Evolutionary conservation across 2,797 vertebrate species (phyloP).

Genomic region (Pseudopleuronectes americanus): DNA sequence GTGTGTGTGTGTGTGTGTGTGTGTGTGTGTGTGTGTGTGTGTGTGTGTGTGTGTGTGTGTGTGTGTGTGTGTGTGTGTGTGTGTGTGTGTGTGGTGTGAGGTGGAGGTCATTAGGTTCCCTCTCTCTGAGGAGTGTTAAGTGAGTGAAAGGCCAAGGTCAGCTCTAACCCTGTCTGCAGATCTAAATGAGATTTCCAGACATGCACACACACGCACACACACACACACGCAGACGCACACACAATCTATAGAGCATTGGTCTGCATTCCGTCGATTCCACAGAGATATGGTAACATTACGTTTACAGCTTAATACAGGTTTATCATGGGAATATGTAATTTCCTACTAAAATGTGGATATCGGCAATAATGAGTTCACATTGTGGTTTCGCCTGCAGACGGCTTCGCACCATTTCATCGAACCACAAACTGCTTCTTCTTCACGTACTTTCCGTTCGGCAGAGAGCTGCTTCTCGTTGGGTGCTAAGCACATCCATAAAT

Average conservation of each 20-base stretch:
- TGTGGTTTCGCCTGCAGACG: slow-evolving; percentile 57
- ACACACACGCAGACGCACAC: slow-evolving; percentile 4
- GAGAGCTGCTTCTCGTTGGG: slow-evolving; percentile 27
- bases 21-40: slow-evolving; percentile 29
- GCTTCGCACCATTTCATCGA: slow-evolving; percentile 56
- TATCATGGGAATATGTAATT: slow-evolving; percentile 56
- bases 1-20: not conserved
- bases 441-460: slow-evolving; percentile 48
- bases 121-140: slow-evolving; percentile 70
- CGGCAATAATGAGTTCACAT: slow-evolving; percentile 57
- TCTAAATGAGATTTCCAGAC: slow-evolving; percentile 68
- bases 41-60: too few species aligned
- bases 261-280: slow-evolving; percentile 35
- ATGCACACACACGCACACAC: slow-evolving; percentile 16
- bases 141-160: slow-evolving; percentile 74
- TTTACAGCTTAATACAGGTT: slow-evolving; percentile 57
- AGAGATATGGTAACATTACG: slow-evolving; percentile 43
- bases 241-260: slow-evolving; percentile 27
- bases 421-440: slow-evolving; percentile 57
- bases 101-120: slow-evolving; percentile 56
- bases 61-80: not conserved
- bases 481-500: slow-evolving; percentile 31
- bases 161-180: slow-evolving; percentile 40
- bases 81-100: slow-evolving; percentile 38
- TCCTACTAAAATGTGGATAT: slow-evolving; percentile 62